Evolutionary conservation across 2,113 vertebrate species (phyloP), one percentile per base, ranked within the genome.

Genomic region (Chrysochloris asiatica): DNA sequence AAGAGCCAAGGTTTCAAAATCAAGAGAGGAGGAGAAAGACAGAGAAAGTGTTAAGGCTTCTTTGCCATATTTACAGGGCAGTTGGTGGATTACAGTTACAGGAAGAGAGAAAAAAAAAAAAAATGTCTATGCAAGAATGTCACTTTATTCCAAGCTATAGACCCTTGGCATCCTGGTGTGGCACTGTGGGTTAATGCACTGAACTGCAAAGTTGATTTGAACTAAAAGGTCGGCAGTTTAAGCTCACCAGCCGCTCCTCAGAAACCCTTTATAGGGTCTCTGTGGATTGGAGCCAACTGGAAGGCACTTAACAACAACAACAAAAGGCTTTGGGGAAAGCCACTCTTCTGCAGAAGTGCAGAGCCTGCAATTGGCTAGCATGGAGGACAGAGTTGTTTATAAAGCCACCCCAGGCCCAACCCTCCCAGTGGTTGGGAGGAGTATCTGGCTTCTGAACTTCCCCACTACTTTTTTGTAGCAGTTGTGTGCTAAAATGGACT

Each of bases 261-360:
- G n/a, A n/a, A n/a, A n/a, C n/a, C n/a, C n/a, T n/a, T n/a, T n/a
- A n/a, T n/a, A n/a, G n/a, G n/a, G n/a, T n/a, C n/a, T n/a, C n/a
- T n/a, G n/a, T n/a, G n/a, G n/a, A n/a, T n/a, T n/a, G n/a, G n/a
- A n/a, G n/a, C n/a, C n/a, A n/a, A n/a, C n/a, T n/a, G n/a, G n/a
- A n/a, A n/a, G n/a, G n/a, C n/a, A n/a, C n/a, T n/a, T n/a, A n/a
- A n/a, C n/a, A n/a, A n/a, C n/a, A n/a, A n/a, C n/a, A n/a, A n/a
- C n/a, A n/a, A n/a, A n/a, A n/a, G n/a, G n/a, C n/a, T n/a, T n/a
- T n/a, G n/a, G n/a, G n/a, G n/a, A n/a, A n/a, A n/a, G n/a, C n/a
- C n/a, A n/a, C n/a, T n/a, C n/a, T n/a, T n/a, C 13, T 0, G 6
- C 3, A 4, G 14, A 71, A 36, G 43, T 9, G 8, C 43, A 36